Base-by-base conservation (phyloP, 2,797 vertebrate genomes). In the Lepus townsendii region DNA sequence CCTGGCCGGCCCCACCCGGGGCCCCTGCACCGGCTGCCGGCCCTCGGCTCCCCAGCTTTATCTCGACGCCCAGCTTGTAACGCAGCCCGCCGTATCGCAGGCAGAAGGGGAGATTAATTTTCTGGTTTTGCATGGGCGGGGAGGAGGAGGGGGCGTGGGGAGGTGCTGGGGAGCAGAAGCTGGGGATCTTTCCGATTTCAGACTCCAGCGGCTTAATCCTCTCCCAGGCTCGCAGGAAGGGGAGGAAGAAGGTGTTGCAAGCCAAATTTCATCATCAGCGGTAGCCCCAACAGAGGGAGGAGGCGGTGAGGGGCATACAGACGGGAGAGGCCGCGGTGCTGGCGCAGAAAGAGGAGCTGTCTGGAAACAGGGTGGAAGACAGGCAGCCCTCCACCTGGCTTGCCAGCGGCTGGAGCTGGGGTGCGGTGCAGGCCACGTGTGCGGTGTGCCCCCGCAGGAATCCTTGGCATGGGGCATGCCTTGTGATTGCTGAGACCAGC, bases 11-110 rank as follows among this genome's bases (percentile, higher is more conserved):
- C 96, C 98, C 98, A 97, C 94, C 97, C 97, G 94, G 97, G 90
- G 96, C 96, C 96, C 96, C 94, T 86, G 68, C 5, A 93, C 98
- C 95, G 54, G 96, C 96, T 14, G 93, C 95, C 7, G 76, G 98
- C 98, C 92, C 84, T 97, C 91, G 96, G 97, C 97, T 98, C 94
- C 96, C 42, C 82, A 0, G 93, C 97, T 98, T 32, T 99, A 99
- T 99, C 98, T 99, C 97, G 77, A 26, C 97, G 98, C 98, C 98
- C 98, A 99, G 98, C 98, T 98, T 99, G 98, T 98, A 98, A 98
- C 98, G 98, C 98, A 98, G 98, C 97, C 98, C 98, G 96, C 96
- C 98, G 97, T 98, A 98, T 98, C 98, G 98, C 98, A 98, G 97
- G 95, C 98, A 98, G 98, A 98, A 92, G 93, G 96, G 94, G 94